Base-by-base conservation (phyloP, 2,113 vertebrate genomes). In the Zapornia atra region DNA sequence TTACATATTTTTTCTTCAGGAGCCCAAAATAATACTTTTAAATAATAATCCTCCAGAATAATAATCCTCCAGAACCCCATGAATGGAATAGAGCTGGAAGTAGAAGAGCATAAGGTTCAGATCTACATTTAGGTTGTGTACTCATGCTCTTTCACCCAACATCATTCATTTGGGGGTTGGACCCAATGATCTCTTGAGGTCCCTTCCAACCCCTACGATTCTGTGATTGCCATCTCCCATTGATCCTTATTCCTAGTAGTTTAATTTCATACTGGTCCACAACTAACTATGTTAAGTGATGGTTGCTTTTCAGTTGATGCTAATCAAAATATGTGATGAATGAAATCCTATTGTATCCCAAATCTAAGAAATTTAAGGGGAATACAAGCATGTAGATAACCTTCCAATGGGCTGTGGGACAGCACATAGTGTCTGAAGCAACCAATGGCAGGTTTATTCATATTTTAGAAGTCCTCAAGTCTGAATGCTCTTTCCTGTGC, bases 391-490 rank as follows among this genome's bases (percentile, higher is more conserved):
- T 73, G 2, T 54, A 9, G 3, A 31, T 26, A 17, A 34, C 28
- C 48, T 56, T n/a, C 38, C 1, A 0, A 0, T 5, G 44, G 75
- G 51, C 3, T 5, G 3, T 34, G 17, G 42, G 34, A 38, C 64
- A 44, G 68, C 69, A 15, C 13, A 0, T 22, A 54, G n/a, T 31
- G 2, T 20, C 46, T 20, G 34, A 51, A 79, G 70, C n/a, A 64
- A 59, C 72, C 50, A 19, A 3, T 25, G 83, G n/a, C 26, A 84
- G 33, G 48, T 72, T 33, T 26, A 11, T 46, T 53, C 4, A 3
- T 54, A 1, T 15, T 63, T 29, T 2, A 19, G n/a, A 48, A 33
- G 8, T 4, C 0, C 25, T 42, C 9, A 8, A 54, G 48, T 2
- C 2, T 46, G 46, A 61, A 15, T 92, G n/a, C 53, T 86, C 40